Conservation (phyloP, 2,888 invertebrate species). For the Parelbella ahira region DNA sequence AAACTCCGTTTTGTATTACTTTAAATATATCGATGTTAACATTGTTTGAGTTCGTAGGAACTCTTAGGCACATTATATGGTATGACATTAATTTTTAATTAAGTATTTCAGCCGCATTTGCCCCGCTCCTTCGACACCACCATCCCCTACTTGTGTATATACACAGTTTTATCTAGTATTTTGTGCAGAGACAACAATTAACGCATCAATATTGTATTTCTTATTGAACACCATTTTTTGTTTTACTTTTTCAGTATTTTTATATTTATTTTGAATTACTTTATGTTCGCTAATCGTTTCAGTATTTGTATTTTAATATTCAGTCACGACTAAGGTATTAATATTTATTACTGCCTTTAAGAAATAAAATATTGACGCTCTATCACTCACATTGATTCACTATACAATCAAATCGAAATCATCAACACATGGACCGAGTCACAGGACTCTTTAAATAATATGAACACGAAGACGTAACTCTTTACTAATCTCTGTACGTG, state of each 20-base stretch:
- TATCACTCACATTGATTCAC: slow-evolving; percentile 22
- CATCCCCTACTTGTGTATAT: slow-evolving; percentile 48
- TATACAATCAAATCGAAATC: slow-evolving; percentile 25
- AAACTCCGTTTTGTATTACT: slow-evolving; percentile 29
- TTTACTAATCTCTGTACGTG: slow-evolving; percentile 25
- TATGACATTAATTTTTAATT: slow-evolving; percentile 38
- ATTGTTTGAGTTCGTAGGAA: slow-evolving; percentile 51
- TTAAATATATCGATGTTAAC: slow-evolving; percentile 52
- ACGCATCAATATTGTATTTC: slow-evolving; percentile 25
- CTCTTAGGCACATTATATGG: slow-evolving; percentile 71
- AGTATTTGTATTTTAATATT: no score
- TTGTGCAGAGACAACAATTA: slow-evolving; percentile 33
- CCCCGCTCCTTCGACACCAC: slow-evolving; percentile 48
- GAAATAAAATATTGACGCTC: slow-evolving; percentile 31
- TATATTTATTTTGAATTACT: neutral
- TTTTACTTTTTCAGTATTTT: neutral
- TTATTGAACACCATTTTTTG: slow-evolving; percentile 2
- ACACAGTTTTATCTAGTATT: slow-evolving; percentile 43
- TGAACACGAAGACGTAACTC: slow-evolving; percentile 19
- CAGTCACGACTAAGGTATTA: slow-evolving; percentile 6
- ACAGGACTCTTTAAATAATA: slow-evolving; percentile 17
- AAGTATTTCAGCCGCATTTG: slow-evolving; percentile 44
- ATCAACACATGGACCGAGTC: slow-evolving; percentile 25
- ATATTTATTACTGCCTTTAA: slow-evolving; percentile 10
- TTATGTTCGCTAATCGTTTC: neutral